Evolutionary conservation across 2,888 invertebrate species (phyloP).

Genomic region (Tethea ocularis): DNA sequence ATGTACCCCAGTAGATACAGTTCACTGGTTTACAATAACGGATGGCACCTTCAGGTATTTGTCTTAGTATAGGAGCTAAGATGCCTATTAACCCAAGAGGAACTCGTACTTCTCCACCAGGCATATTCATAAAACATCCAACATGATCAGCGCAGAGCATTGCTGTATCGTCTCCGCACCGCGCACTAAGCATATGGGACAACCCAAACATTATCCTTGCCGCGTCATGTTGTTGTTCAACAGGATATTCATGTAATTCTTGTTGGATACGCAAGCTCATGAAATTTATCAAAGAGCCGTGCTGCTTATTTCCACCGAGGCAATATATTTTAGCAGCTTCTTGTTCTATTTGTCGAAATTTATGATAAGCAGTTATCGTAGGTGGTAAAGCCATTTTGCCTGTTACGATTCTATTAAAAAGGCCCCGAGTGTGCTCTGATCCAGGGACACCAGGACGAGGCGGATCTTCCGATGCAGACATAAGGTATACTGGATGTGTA

Average conservation of each 20-base stretch:
- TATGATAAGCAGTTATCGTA: conserved; percentile 85
- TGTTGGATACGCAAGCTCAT: conserved; percentile 87
- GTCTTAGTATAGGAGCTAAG: conserved; percentile 85
- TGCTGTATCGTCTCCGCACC: conserved; percentile 86
- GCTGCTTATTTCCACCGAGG: conserved; percentile 83
- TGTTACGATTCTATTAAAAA: conserved; percentile 86
- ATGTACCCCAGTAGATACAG: conserved; percentile 87
- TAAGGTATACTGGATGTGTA: conserved; percentile 84
- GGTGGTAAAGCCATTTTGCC: conserved; percentile 85
- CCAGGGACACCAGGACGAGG: conserved; percentile 81
- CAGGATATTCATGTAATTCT: conserved; percentile 86
- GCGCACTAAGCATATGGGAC: conserved; percentile 84
- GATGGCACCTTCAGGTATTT: conserved; percentile 85
- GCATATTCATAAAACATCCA: conserved; percentile 81
- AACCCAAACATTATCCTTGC: conserved; percentile 87
- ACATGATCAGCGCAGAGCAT: conserved; percentile 68
- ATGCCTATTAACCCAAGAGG: conserved; percentile 87
- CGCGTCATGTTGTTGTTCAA: conserved; percentile 87
- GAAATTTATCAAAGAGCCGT: conserved; percentile 86
- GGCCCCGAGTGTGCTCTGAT: conserved; percentile 77
- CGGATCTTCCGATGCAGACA: conserved; percentile 85
- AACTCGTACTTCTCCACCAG: conserved; percentile 83
- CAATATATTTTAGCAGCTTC: conserved; percentile 86
- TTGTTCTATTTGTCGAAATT: conserved; percentile 86
- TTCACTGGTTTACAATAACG: conserved; percentile 88